Evolutionary conservation across 2,113 vertebrate species (phyloP).

Genomic region (Hydrolagus affinis): DNA sequence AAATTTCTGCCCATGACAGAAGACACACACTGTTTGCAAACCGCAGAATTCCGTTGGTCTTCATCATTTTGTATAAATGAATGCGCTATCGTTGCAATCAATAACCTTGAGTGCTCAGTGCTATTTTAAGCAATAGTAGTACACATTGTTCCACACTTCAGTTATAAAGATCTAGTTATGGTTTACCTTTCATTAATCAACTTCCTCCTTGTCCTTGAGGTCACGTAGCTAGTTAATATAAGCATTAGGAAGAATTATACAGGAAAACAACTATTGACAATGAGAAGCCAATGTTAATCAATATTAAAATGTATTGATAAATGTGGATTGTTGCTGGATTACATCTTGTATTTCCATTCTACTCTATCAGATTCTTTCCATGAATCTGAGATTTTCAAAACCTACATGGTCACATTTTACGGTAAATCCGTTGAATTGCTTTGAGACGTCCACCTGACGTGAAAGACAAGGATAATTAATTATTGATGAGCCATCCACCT

Average conservation of each 20-base stretch:
- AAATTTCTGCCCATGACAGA: not conserved
- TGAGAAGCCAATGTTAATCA: too few relatives aligned
- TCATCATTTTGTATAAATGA: not conserved
- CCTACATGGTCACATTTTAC: too few relatives aligned
- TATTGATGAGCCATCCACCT: too few relatives aligned
- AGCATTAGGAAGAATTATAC: not conserved
- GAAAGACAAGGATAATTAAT: too few relatives aligned
- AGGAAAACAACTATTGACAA: not conserved
- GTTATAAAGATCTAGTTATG: conserved; percentile 3
- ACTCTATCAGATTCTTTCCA: too few relatives aligned
- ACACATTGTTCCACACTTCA: not conserved
- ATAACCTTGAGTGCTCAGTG: not conserved
- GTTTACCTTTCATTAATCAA: conserved; percentile 10
- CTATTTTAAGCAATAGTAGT: not conserved
- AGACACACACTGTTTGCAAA: not conserved
- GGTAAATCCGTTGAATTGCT: too few relatives aligned
- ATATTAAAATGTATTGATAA: too few relatives aligned
- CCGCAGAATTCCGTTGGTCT: not conserved
- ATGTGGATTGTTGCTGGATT: too few relatives aligned
- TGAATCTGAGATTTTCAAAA: too few relatives aligned
- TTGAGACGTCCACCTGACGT: too few relatives aligned
- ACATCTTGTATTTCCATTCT: too few relatives aligned
- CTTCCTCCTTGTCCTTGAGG: not conserved
- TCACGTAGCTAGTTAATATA: not conserved
- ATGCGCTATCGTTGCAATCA: not conserved